Percentiles rank a stretch among this genome's conserved stretches.
These are phyloP conservation scores for Alouatta palliata DNA, from an alignment of 2,113 vertebrate genomes.

Conservation along the genomic window DNA sequence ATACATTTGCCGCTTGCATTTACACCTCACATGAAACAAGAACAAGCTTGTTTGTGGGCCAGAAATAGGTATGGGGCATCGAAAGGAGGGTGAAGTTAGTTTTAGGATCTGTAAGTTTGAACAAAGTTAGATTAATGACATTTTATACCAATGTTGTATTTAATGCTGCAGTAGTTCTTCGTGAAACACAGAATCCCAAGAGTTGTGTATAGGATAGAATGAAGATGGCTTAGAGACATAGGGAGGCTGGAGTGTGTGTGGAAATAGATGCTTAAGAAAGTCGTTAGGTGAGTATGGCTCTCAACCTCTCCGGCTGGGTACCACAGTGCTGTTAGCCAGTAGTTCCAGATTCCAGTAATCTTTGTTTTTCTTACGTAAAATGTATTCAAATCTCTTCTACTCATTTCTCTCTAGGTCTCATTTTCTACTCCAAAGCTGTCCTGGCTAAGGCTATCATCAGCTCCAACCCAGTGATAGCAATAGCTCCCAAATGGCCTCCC, in stretches of 20 bases:
- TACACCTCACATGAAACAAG: neutral
- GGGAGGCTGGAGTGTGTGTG: neutral
- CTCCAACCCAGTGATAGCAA: neutral
- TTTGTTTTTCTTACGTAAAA: constrained; percentile 19
- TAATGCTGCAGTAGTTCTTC: neutral
- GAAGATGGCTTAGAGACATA: neutral
- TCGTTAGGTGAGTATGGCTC: neutral
- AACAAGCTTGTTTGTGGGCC: neutral
- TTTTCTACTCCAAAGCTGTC: neutral
- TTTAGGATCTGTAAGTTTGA: neutral
- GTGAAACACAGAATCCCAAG: neutral
- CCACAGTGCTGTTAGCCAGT: neutral
- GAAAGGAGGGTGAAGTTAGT: neutral
- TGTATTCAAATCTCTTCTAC: neutral
- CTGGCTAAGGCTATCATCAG: neutral
- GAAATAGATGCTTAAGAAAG: neutral
- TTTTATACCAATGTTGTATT: neutral
- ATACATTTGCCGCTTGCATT: neutral
- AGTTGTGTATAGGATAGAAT: neutral
- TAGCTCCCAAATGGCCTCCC: neutral
- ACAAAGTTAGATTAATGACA: neutral
- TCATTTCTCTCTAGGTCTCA: neutral
- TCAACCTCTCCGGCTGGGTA: neutral
- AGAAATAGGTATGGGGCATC: neutral
- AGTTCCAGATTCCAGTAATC: neutral